Evolutionary conservation across 2,888 invertebrate genomes (phyloP).

Genomic region (Nipponacmea schrenckii): DNA sequence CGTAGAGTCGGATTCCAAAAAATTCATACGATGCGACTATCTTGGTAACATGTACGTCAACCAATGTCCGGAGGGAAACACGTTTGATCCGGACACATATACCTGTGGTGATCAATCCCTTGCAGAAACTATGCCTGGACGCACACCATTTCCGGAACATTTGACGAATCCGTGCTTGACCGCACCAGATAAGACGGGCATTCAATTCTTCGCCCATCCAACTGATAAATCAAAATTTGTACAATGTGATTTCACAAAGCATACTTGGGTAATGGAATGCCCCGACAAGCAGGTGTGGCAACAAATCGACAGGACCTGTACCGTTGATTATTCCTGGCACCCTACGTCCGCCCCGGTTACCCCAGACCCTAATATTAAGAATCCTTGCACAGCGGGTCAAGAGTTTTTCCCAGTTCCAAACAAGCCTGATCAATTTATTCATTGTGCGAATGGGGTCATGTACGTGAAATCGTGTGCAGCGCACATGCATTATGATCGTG

Average conservation of each 20-base stretch:
- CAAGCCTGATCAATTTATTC: conserved; percentile 4
- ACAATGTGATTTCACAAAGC: conserved; percentile 15
- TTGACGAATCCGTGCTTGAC: neutral
- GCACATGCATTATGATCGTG: conserved; percentile 5
- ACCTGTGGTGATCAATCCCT: conserved; percentile 7
- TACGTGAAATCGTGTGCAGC: conserved; percentile 8
- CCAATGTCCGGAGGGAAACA: conserved; percentile 14
- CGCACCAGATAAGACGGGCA: neutral
- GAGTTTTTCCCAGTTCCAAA: conserved; percentile 1
- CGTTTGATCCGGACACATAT: conserved; percentile 4
- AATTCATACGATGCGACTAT: conserved; percentile 13
- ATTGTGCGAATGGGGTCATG: conserved; percentile 8
- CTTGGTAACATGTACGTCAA: conserved; percentile 20
- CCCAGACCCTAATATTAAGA: neutral
- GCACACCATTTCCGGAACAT: neutral
- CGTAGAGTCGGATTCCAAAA: neutral
- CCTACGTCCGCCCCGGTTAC: neutral
- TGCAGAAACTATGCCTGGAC: neutral
- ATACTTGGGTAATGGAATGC: conserved; percentile 16
- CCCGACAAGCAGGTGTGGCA: conserved; percentile 10
- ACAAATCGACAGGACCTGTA: conserved; percentile 6
- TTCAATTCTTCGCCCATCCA: neutral
- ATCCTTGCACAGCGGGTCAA: conserved; percentile 4
- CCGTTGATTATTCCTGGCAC: neutral
- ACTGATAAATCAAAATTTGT: neutral